Evolutionary conservation across 53 echinoderm and acorn worm species (phyloP).

Genomic region (Temnopleurus reevesii): DNA sequence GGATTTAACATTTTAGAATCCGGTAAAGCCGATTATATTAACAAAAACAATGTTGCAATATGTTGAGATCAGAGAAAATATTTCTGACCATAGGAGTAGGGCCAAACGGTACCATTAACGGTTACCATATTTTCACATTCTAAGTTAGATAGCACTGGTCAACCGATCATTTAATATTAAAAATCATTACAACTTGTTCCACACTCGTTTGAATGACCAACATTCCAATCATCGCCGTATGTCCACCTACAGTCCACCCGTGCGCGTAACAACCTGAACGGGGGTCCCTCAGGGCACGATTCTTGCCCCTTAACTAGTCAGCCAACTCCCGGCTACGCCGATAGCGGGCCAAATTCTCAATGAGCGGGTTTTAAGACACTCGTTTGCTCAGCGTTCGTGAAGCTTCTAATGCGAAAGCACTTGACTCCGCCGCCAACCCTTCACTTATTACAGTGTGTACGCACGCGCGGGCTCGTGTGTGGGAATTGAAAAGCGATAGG

Average conservation of each 20-base stretch:
- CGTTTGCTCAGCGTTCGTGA: slow-evolving; percentile 43
- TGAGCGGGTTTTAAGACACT: slow-evolving; percentile 30
- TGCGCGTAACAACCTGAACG: neutral
- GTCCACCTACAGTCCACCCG: neutral
- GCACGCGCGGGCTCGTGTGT: slow-evolving; percentile 37
- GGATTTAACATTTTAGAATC: too few relatives aligned
- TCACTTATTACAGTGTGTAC: slow-evolving; percentile 35
- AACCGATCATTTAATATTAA: too few relatives aligned
- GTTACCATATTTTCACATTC: too few relatives aligned
- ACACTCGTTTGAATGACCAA: too few relatives aligned
- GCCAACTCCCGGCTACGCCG: slow-evolving; percentile 8
- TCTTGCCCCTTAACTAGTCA: neutral
- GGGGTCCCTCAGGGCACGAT: neutral
- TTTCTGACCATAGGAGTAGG: too few relatives aligned
- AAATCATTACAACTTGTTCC: too few relatives aligned
- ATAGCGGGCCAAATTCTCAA: neutral
- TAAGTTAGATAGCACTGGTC: too few relatives aligned
- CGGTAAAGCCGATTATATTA: too few relatives aligned
- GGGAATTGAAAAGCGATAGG: slow-evolving; percentile 36
- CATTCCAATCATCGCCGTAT: too few relatives aligned
- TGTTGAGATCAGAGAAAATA: too few relatives aligned
- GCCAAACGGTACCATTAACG: too few relatives aligned
- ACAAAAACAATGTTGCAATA: too few relatives aligned
- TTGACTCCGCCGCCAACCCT: slow-evolving; percentile 23
- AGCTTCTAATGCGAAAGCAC: slow-evolving; percentile 44